phyloP scores from a whole-genome alignment of 2,113 vertebrate genomes.

The Agapornis roseicollis region DNA sequence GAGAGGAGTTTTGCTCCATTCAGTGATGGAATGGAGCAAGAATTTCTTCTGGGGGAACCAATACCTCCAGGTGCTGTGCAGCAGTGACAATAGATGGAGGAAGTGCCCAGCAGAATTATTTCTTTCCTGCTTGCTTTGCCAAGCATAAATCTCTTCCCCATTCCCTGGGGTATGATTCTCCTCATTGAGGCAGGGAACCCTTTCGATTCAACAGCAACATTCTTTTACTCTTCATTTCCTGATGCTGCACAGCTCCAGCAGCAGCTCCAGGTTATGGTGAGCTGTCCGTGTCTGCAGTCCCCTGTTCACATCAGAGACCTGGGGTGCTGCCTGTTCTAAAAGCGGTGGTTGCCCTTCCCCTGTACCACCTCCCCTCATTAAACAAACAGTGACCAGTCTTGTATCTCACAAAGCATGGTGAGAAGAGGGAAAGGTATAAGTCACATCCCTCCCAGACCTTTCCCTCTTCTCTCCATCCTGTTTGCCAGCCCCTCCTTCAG shows the following conservation, averaged over 20 bases:
- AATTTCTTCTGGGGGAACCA: not conserved
- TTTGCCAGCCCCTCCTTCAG: not conserved
- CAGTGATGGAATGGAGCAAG: not conserved
- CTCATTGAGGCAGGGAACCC: not conserved
- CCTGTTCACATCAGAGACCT: not conserved
- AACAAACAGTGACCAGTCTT: not conserved
- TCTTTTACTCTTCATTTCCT: not conserved
- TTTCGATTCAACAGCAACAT: not conserved
- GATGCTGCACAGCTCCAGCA: rapidly evolving
- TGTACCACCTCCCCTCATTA: not conserved
- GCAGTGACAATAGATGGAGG: not conserved
- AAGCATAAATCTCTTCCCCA: not conserved
- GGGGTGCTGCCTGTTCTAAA: not conserved
- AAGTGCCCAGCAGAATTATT: not conserved
- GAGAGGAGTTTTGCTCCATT: not conserved
- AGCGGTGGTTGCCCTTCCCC: too few species aligned
- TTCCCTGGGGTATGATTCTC: not conserved
- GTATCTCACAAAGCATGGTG: not conserved
- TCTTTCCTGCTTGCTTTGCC: not conserved
- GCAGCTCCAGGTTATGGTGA: not conserved
- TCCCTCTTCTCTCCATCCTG: not conserved
- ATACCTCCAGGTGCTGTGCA: not conserved
- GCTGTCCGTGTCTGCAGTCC: not conserved
- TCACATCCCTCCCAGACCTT: not conserved
- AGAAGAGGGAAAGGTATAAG: not conserved